Conservation (phyloP, 2,113 vertebrate species). For the Chamaetylas fuelleborni region DNA sequence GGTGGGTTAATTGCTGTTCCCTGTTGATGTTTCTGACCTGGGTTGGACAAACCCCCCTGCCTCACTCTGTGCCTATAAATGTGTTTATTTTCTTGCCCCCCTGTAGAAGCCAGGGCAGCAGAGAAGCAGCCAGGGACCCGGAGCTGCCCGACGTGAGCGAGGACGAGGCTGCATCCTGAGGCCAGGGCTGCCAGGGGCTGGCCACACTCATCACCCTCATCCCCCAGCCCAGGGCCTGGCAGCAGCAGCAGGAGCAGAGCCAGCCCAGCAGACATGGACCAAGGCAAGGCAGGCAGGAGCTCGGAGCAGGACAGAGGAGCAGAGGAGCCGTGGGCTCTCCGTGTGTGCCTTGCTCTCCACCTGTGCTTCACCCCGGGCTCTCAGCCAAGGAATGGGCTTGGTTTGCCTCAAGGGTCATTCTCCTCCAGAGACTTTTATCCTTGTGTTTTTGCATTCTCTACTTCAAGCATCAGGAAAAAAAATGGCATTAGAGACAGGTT, state of each 20-base stretch:
- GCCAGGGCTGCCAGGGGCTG: slow-evolving; percentile 19
- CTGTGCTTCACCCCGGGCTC: slow-evolving; percentile 19
- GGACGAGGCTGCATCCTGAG: slow-evolving; percentile 74
- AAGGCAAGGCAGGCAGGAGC: background rate
- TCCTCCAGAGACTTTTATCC: no score
- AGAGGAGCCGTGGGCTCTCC: background rate
- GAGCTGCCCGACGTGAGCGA: slow-evolving; percentile 76
- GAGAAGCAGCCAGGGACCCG: slow-evolving; percentile 64
- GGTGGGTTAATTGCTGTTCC: background rate
- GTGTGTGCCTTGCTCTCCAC: slow-evolving; percentile 44
- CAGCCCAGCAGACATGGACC: background rate
- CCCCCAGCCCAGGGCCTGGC: background rate
- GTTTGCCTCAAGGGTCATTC: background rate
- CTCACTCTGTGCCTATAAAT: background rate
- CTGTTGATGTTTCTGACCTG: background rate
- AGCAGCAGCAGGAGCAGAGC: background rate
- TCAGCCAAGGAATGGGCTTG: background rate
- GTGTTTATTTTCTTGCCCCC: background rate
- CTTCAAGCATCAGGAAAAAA: background rate
- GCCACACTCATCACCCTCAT: slow-evolving; percentile 2
- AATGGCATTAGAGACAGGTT: fast-evolving
- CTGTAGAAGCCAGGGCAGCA: slow-evolving; percentile 73
- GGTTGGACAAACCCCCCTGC: background rate
- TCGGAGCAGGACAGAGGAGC: background rate
- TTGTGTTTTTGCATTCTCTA: background rate